A percentile compares a stretch with the other conserved stretches of the same genome.
These are phyloP conservation scores for Chascanopsetta lugubris DNA, from an alignment of 2,113 vertebrate species.

Conservation along the genomic window DNA sequence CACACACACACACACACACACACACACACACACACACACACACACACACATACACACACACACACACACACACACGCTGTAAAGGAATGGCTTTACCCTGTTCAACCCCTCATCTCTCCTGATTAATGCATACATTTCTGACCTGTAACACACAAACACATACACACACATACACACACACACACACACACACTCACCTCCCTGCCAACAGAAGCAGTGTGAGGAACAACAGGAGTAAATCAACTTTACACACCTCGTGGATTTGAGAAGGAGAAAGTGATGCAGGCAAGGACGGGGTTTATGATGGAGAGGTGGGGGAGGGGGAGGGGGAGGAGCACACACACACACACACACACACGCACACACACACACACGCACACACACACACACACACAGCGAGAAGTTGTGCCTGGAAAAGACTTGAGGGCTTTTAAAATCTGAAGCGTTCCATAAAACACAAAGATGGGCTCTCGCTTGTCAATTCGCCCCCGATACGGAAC, in stretches of 20 bases:
- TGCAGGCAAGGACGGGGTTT: constrained; percentile 52
- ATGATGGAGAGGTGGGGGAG: constrained; percentile 9
- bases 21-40: not conserved
- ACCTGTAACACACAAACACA: not conserved
- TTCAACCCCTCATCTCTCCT: too few species aligned
- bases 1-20: constrained; percentile 3
- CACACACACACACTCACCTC: not conserved
- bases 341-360: not conserved
- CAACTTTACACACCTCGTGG: constrained; percentile 53
- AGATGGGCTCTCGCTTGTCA: constrained; percentile 12
- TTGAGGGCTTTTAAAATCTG: constrained; percentile 16
- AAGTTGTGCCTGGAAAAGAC: constrained; percentile 17
- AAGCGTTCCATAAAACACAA: not conserved
- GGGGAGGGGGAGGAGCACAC: not conserved
- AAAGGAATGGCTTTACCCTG: too few species aligned
- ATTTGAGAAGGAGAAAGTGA: constrained; percentile 47
- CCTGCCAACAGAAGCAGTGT: constrained; percentile 7
- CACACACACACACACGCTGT: too few species aligned
- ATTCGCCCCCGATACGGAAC: constrained; percentile 5
- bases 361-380: not conserved
- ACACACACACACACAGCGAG: not conserved
- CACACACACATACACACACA: constrained; percentile 3
- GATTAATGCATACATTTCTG: too few species aligned
- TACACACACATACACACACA: constrained; percentile 1
- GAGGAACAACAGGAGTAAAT: constrained; percentile 52